Conservation (phyloP, 64 coral and sea anemone genomes). For the Platygyra sinensis region DNA sequence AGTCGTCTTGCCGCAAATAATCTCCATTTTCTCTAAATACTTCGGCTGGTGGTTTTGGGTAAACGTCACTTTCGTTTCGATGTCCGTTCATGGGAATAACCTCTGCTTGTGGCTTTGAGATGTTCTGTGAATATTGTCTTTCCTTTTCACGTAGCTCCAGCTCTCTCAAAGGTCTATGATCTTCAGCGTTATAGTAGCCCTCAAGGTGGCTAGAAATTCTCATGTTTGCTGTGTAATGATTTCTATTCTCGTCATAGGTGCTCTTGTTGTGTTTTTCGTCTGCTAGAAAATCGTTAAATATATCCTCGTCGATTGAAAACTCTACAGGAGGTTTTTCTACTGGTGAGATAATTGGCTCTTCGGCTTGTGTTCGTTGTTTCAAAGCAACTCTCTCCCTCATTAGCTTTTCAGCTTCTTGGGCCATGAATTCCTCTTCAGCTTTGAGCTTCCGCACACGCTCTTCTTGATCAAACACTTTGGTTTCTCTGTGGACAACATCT, state of each 20-base stretch:
- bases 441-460: constrained; percentile 64
- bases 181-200: constrained; percentile 3
- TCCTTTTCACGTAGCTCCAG: background rate
- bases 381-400: constrained; percentile 29
- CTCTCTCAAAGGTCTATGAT: background rate
- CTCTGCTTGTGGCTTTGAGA: constrained; percentile 28
- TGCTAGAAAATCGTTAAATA: background rate
- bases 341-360: background rate
- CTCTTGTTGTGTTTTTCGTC: background rate
- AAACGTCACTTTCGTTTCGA: background rate
- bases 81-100: constrained; percentile 19
- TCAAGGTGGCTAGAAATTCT: background rate
- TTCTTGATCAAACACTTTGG: constrained; percentile 46
- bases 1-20: background rate
- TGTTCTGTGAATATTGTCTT: constrained; percentile 6
- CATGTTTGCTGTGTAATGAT: background rate
- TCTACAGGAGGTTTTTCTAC: constrained; percentile 22
- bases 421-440: constrained; percentile 73
- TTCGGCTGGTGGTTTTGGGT: background rate
- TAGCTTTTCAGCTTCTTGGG: constrained; percentile 62
- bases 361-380: constrained; percentile 32
- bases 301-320: constrained; percentile 26
- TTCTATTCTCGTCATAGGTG: background rate
- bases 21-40: constrained; percentile 4
- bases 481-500: constrained; percentile 41